Conservation (phyloP, 2,888 invertebrate genomes). For the Meloe dianella region DNA sequence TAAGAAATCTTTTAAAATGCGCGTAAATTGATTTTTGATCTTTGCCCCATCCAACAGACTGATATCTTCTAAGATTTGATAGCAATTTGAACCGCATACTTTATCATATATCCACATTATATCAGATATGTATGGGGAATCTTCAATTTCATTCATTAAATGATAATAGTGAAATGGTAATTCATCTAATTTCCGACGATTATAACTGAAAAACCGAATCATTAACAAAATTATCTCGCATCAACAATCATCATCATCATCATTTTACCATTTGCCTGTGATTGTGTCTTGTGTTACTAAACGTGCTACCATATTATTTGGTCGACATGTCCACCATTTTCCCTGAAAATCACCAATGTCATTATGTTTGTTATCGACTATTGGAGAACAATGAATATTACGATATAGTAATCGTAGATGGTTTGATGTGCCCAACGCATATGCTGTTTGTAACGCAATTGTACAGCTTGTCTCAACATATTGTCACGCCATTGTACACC, state of each 20-base stretch:
- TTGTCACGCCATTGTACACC: constrained; percentile 71
- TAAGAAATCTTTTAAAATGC: constrained; percentile 71
- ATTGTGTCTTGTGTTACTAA: constrained; percentile 65
- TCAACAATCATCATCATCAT: too few species aligned
- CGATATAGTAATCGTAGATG: constrained; percentile 69
- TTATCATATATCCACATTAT: constrained; percentile 82
- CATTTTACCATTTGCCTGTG: constrained; percentile 60
- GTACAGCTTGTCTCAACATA: constrained; percentile 68
- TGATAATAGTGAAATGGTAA: constrained; percentile 79
- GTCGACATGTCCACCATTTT: constrained; percentile 65
- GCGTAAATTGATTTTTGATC: constrained; percentile 59
- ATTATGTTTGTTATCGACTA: neutral
- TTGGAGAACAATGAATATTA: constrained; percentile 52
- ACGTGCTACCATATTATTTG: constrained; percentile 65
- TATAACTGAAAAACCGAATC: constrained; percentile 67
- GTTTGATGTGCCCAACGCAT: constrained; percentile 60
- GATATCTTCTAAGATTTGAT: constrained; percentile 79
- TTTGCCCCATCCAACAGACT: constrained; percentile 61
- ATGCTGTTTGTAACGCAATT: constrained; percentile 67
- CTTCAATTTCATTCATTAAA: constrained; percentile 67
- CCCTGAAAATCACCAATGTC: constrained; percentile 59
- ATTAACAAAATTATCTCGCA: too few species aligned
- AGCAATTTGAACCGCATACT: constrained; percentile 77
- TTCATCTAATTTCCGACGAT: constrained; percentile 81
- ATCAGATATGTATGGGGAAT: constrained; percentile 74